These are phyloP conservation scores for Heteronetta atricapilla DNA, from an alignment of 2,113 vertebrate genomes.

Conservation along the genomic window DNA sequence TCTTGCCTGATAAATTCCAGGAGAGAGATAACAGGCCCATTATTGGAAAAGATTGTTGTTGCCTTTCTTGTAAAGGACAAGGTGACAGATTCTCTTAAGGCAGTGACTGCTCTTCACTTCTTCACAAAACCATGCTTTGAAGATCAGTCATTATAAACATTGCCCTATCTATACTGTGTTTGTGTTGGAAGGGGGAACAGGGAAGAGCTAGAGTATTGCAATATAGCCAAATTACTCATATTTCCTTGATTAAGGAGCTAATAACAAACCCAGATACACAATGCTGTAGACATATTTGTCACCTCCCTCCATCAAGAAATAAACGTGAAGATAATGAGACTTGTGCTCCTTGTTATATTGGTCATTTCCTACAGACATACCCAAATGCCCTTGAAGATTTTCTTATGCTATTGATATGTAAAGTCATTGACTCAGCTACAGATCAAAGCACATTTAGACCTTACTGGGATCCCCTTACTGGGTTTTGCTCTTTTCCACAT, in stretches of 20 bases:
- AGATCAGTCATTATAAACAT: neutral
- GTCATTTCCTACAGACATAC: neutral
- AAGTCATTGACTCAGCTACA: neutral
- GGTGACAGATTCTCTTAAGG: constrained; percentile 56
- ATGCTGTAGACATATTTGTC: neutral
- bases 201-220: neutral
- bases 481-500: neutral
- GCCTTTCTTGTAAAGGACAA: constrained; percentile 55
- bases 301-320: neutral
- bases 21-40: constrained; percentile 41
- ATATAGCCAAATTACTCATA: neutral
- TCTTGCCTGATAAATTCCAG: constrained; percentile 61
- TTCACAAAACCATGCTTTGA: constrained; percentile 1
- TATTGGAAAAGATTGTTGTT: constrained; percentile 57
- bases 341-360: neutral
- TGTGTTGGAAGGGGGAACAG: neutral
- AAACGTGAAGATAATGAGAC: neutral
- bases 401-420: neutral
- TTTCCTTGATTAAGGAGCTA: neutral
- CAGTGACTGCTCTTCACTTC: neutral
- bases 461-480: neutral
- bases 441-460: neutral
- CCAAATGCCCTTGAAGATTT: neutral
- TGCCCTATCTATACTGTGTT: neutral
- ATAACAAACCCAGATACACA: neutral